Base-by-base conservation (phyloP, 2,113 vertebrate genomes). In the Delphinus delphis region DNA sequence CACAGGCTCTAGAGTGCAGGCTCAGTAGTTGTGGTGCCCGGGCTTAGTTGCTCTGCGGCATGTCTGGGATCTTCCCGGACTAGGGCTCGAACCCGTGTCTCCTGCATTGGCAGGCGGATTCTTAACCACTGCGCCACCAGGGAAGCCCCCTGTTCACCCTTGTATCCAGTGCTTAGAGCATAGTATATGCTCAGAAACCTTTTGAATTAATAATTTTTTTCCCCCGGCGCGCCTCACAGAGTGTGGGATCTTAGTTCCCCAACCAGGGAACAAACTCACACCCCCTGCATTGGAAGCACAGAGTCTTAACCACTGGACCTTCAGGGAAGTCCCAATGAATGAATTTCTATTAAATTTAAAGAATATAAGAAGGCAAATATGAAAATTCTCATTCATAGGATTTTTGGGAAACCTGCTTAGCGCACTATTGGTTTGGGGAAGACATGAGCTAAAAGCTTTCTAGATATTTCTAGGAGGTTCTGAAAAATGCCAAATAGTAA, bases 111-210 rank as follows among this genome's bases (percentile, higher is more conserved):
- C 53, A 18, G 53, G 53, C 0, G 5, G 15, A 53, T 53, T 53
- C 53, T 53, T 53, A 18, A 53, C 53, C 53, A 6, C 53, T 53
- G 53, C 5, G 15, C 53, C 53, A 53, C 53, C 15, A 53, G 53
- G 53, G 53, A 53, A 53, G 53, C 53, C 53, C 53, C 53, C 15
- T 53, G 53, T 71, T 92, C 44, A 60, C 38, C 41, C 83, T 77
- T 81, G 13, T 89, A 93, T 93, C 50, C 95, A n/a, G 17, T 88
- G 38, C 67, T 28, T 90, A 93, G 33, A 55, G 70, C 90, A 47
- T 62, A 62, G 25, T 41, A 65, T 68, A 38, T 91, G 50, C 23
- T 87, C 17, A 86, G 60, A 96, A 88, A 71, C 23, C 15, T 84
- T 50, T 80, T 93, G n/a, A 88, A 36, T 88, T 11, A 74, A 86